Evolutionary conservation across 2,888 invertebrate species (phyloP).

Genomic region (Torymus tubicola): DNA sequence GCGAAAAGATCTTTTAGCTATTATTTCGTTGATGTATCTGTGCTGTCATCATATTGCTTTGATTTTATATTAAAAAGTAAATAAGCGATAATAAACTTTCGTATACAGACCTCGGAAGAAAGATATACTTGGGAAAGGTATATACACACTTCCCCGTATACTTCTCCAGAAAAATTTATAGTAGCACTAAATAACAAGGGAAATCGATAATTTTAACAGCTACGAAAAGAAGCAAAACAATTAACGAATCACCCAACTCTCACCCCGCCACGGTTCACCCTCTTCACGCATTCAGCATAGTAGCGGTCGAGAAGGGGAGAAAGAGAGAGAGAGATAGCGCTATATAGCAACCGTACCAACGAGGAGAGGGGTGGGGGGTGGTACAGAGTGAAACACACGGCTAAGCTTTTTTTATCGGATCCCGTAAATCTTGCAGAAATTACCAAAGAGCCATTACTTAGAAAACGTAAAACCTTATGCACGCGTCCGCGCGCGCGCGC

Average conservation of each 20-base stretch:
- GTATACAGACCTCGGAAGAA: background rate
- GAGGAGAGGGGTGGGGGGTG: background rate
- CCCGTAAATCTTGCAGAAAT: conserved; percentile 57
- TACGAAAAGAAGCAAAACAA: conserved; percentile 50
- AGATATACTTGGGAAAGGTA: conserved; percentile 9
- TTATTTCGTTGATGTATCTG: too few relatives aligned
- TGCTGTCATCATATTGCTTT: too few relatives aligned
- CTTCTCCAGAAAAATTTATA: conserved; percentile 40
- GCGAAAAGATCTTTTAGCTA: too few relatives aligned
- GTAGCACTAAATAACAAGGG: conserved; percentile 47
- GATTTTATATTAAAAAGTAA: conserved; percentile 13
- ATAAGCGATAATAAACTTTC: conserved; percentile 34
- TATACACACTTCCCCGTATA: background rate
- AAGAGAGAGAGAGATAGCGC: background rate
- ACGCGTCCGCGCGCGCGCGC: conserved; percentile 25
- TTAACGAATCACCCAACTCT: conserved; percentile 42
- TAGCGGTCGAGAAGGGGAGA: background rate
- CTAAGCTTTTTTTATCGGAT: conserved; percentile 51
- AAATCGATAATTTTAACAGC: conserved; percentile 52
- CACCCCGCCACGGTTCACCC: background rate
- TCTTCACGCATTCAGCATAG: conserved; percentile 7
- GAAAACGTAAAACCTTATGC: conserved; percentile 49
- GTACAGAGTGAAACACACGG: background rate
- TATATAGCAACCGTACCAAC: background rate
- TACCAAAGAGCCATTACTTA: conserved; percentile 55